Conservation (phyloP, 2,113 vertebrate species). For the Phyllopteryx taeniolatus region DNA sequence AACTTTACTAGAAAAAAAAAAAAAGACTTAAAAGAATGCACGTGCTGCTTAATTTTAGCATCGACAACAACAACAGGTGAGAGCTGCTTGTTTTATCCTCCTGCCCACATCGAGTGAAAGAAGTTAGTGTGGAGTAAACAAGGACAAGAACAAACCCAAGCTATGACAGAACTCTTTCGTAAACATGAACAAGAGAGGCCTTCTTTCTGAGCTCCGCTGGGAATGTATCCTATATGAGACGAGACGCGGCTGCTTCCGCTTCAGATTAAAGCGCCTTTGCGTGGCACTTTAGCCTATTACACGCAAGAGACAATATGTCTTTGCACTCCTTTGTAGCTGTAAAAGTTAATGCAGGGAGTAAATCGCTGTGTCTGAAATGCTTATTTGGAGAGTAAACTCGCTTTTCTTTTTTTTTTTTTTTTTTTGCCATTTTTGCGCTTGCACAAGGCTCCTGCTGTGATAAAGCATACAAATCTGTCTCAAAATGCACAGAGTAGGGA, state of each 20-base stretch:
- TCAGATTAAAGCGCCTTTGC: slow-evolving; percentile 22
- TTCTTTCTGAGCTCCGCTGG: slow-evolving; percentile 60
- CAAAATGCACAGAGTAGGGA: neutral
- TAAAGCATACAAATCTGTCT: slow-evolving; percentile 15
- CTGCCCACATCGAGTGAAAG: slow-evolving; percentile 36
- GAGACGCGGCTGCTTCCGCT: slow-evolving; percentile 14
- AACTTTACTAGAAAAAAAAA: slow-evolving; percentile 42
- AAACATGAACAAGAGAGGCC: slow-evolving; percentile 57
- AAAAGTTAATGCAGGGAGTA: slow-evolving; percentile 41
- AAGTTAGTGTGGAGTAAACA: slow-evolving; percentile 61
- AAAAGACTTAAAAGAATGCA: slow-evolving; percentile 31
- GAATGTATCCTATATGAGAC: slow-evolving; percentile 41
- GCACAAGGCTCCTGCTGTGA: neutral
- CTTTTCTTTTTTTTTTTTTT: slow-evolving; percentile 4
- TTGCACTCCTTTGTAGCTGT: slow-evolving; percentile 45
- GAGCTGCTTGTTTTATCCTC: slow-evolving; percentile 43
- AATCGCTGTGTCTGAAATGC: slow-evolving; percentile 19
- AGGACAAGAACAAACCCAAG: slow-evolving; percentile 33
- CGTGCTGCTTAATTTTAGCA: slow-evolving; percentile 32
- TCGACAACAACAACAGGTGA: slow-evolving; percentile 60
- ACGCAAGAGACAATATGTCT: slow-evolving; percentile 30
- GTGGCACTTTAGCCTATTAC: slow-evolving; percentile 24
- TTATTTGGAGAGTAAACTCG: slow-evolving; percentile 24
- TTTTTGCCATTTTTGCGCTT: neutral
- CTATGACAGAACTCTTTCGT: slow-evolving; percentile 50